Evolutionary conservation across 2,113 vertebrate species (phyloP).

Genomic region (Charadrius vociferus): DNA sequence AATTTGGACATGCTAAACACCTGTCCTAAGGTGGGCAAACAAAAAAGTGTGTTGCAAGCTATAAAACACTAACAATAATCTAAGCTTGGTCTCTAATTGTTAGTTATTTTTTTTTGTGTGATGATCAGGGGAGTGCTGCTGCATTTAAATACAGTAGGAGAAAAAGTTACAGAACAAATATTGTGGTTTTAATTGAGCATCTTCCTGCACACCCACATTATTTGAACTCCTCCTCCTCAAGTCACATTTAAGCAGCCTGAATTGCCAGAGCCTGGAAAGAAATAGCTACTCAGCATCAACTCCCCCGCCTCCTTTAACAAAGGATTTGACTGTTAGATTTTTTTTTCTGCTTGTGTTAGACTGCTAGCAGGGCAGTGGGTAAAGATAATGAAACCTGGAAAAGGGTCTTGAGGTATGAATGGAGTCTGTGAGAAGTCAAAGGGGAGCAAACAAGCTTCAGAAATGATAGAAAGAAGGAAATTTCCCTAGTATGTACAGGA

Average conservation of each 20-base stretch:
- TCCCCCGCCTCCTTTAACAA: background rate
- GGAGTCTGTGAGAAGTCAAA: background rate
- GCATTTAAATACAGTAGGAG: background rate
- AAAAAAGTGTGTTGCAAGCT: background rate
- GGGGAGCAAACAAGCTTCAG: background rate
- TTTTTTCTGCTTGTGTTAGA: background rate
- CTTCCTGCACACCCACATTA: background rate
- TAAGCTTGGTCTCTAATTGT: background rate
- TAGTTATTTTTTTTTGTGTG: background rate
- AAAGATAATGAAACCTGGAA: background rate
- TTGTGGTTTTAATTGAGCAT: background rate
- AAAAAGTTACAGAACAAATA: background rate
- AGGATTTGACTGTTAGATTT: background rate
- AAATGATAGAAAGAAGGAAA: background rate
- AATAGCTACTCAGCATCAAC: background rate
- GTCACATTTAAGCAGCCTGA: background rate
- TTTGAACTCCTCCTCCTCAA: background rate
- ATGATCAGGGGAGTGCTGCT: background rate
- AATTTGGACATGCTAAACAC: background rate
- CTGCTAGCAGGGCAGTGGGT: fast-evolving
- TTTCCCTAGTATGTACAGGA: background rate
- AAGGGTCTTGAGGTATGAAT: background rate
- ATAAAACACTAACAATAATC: background rate
- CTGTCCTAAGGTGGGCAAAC: background rate
- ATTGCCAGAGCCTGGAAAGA: background rate